These are phyloP conservation scores for Regulus satrapa DNA, from an alignment of 2,113 vertebrate species.

Conservation along the genomic window DNA sequence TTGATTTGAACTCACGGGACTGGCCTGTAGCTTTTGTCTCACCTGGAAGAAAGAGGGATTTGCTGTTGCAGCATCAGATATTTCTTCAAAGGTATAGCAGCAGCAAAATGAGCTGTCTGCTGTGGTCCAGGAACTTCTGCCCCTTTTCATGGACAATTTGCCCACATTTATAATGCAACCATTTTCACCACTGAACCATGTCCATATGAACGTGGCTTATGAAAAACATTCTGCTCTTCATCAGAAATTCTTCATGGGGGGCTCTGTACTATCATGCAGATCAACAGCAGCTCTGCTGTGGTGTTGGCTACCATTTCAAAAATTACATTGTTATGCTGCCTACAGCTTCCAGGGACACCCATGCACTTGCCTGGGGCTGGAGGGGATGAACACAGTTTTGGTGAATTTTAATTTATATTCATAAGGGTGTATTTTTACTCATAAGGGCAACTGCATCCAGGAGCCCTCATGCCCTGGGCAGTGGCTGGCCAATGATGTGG, in stretches of 20 bases:
- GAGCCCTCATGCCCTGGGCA: background rate
- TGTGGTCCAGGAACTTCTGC: background rate
- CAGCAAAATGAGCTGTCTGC: background rate
- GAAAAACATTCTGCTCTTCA: background rate
- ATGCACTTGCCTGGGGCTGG: background rate
- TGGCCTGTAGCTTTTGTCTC: background rate
- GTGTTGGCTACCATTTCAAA: background rate
- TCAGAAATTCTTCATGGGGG: background rate
- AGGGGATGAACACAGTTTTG: background rate
- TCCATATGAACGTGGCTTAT: background rate
- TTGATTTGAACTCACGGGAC: background rate
- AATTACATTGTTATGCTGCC: background rate
- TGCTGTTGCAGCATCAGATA: background rate
- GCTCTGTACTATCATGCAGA: accelerated
- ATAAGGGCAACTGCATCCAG: accelerated
- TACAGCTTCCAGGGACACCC: background rate
- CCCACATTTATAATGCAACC: background rate
- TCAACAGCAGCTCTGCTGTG: background rate
- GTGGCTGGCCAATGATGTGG: background rate
- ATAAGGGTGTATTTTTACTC: background rate
- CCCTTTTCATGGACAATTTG: background rate
- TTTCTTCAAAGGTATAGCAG: accelerated
- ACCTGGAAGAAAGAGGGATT: background rate
- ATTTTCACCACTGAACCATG: background rate
- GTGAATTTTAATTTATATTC: background rate